These are phyloP conservation scores for Noturus placidus DNA, from an alignment of 2,113 vertebrate genomes.

Conservation along the genomic window DNA sequence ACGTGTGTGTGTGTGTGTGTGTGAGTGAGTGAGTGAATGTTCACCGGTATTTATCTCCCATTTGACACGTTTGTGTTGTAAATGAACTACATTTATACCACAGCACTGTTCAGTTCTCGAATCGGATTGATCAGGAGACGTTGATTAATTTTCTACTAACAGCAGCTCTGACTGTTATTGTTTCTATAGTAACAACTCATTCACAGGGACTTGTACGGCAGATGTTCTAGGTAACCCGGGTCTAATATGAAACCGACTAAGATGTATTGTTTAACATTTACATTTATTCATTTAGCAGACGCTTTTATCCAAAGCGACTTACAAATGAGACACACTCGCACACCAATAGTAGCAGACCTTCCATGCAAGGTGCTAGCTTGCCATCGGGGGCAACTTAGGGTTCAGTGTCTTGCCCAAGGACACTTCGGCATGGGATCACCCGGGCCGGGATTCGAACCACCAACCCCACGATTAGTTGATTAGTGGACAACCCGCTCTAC, in stretches of 20 bases:
- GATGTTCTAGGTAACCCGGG: not conserved
- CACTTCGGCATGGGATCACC: too few species aligned
- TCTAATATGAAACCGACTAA: not conserved
- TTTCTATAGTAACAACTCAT: not conserved
- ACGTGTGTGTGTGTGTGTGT: too few species aligned
- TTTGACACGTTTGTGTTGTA: not conserved
- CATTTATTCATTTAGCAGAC: too few species aligned
- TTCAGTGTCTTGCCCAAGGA: too few species aligned
- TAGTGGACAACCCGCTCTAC: too few species aligned
- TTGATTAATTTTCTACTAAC: not conserved
- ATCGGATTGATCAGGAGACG: not conserved
- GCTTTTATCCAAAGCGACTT: too few species aligned
- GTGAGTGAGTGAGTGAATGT: not conserved
- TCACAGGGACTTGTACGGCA: not conserved
- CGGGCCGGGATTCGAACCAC: too few species aligned
- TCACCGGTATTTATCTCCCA: not conserved
- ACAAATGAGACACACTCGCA: too few species aligned
- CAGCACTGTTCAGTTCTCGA: not conserved
- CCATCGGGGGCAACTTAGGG: too few species aligned
- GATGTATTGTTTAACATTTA: not conserved
- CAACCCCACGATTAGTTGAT: too few species aligned
- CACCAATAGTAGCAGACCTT: too few species aligned
- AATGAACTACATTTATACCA: not conserved
- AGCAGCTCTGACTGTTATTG: not conserved
- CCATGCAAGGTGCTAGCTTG: too few species aligned